These are phyloP conservation scores for Nymphalis urticae DNA, from an alignment of 2,888 invertebrate genomes.

Conservation along the genomic window DNA sequence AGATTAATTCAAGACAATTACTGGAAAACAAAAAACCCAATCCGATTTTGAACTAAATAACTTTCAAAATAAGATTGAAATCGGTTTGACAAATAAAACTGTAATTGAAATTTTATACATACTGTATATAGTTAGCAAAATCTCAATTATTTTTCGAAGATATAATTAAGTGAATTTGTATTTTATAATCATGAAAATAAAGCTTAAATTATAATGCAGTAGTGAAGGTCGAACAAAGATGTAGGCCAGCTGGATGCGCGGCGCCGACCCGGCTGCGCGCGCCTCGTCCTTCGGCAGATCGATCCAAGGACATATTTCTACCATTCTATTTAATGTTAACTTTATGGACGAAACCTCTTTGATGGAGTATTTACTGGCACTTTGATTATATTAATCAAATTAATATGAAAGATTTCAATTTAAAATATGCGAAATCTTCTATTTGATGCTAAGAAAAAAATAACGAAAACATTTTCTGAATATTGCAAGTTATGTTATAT, in stretches of 20 bases:
- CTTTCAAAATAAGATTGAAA: constrained; percentile 1
- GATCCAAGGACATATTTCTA: constrained; percentile 67
- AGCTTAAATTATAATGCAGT: background rate
- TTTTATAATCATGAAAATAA: background rate
- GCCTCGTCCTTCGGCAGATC: constrained; percentile 69
- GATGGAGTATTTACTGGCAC: background rate
- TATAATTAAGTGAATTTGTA: background rate
- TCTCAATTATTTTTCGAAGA: background rate
- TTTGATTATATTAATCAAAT: background rate
- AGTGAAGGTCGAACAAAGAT: constrained; percentile 18
- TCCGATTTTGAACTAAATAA: background rate
- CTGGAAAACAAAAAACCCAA: background rate
- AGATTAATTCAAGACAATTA: constrained; percentile 16
- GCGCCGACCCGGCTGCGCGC: constrained; percentile 57
- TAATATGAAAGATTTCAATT: background rate
- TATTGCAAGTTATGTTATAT: no score
- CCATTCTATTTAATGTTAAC: background rate
- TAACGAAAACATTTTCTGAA: no score
- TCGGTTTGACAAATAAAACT: background rate
- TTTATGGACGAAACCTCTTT: constrained; percentile 18
- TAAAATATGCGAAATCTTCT: background rate
- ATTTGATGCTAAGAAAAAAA: background rate
- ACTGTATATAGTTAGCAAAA: no score
- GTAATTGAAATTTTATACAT: background rate
- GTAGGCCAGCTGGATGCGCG: constrained; percentile 32